Conservation (phyloP, 2,113 vertebrate species). For the Illadopsis cleaveri region DNA sequence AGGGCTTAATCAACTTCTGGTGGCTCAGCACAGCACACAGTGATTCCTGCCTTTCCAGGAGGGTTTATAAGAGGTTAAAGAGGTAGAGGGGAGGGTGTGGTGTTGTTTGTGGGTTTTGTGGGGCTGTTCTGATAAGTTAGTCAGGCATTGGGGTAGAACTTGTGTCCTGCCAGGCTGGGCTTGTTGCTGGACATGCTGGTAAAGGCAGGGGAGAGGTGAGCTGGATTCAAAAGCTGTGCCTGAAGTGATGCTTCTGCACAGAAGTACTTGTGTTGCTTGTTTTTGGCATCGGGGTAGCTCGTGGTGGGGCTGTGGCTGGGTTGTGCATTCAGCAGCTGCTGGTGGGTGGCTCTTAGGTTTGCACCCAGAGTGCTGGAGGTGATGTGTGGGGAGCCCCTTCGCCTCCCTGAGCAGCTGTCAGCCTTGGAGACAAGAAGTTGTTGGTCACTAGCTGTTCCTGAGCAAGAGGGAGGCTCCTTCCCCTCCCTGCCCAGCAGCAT, state of each 20-base stretch:
- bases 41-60: constrained; percentile 24
- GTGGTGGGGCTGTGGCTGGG: not conserved
- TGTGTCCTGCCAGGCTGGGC: accelerated
- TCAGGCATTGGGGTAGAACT: accelerated
- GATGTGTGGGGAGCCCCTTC: not conserved
- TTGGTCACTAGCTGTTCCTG: not conserved
- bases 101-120: accelerated
- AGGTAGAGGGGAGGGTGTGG: not conserved
- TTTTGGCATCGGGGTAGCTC: not conserved
- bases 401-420: not conserved
- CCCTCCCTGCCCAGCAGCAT: not conserved
- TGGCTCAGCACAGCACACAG: constrained; percentile 22
- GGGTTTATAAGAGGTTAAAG: constrained; percentile 29
- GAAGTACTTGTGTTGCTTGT: not conserved
- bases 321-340: not conserved
- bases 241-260: not conserved
- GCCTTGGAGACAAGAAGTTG: not conserved
- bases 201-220: not conserved
- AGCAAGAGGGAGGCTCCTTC: not conserved
- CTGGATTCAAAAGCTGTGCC: not conserved
- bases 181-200: not conserved
- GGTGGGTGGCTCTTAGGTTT: not conserved
- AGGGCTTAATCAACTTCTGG: constrained; percentile 67
- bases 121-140: not conserved
- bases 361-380: not conserved